Evolutionary conservation across 2,797 vertebrate genomes (phyloP).

Genomic region (Otolemur crassicaudatus): DNA sequence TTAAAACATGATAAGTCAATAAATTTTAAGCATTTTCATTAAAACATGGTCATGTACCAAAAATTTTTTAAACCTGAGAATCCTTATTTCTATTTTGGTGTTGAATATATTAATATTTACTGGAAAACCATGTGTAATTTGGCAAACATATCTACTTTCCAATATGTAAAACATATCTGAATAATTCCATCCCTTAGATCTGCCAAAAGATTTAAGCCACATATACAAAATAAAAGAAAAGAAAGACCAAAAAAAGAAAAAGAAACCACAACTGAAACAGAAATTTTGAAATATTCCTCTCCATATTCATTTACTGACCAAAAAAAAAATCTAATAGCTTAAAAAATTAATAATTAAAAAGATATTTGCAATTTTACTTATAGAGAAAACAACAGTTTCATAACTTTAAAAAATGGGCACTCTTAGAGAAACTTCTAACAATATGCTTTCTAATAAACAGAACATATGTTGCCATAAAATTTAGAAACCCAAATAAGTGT

Average conservation of each 20-base stretch:
- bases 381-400: not conserved
- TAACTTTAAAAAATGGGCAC: not conserved
- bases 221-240: constrained; percentile 28
- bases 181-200: constrained; percentile 47
- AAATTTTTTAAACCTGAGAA: constrained; percentile 55
- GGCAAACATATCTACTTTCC: constrained; percentile 55
- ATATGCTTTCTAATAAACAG: constrained; percentile 15
- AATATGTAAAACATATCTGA: constrained; percentile 41
- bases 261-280: constrained; percentile 44
- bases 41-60: constrained; percentile 20
- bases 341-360: not conserved
- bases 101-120: constrained; percentile 76
- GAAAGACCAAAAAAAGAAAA: not conserved
- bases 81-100: not conserved
- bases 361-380: constrained; percentile 6
- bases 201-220: constrained; percentile 19
- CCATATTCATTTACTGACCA: constrained; percentile 27
- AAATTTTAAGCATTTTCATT: constrained; percentile 42
- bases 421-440: not conserved
- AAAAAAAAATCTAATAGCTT: constrained; percentile 42
- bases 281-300: constrained; percentile 32
- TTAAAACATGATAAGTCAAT: constrained; percentile 44
- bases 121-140: constrained; percentile 56
- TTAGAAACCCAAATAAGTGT: constrained; percentile 34
- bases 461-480: constrained; percentile 38